These are phyloP conservation scores for Parauchenoglanis punctatus DNA, from an alignment of 2,797 vertebrate genomes.

Conservation along the genomic window DNA sequence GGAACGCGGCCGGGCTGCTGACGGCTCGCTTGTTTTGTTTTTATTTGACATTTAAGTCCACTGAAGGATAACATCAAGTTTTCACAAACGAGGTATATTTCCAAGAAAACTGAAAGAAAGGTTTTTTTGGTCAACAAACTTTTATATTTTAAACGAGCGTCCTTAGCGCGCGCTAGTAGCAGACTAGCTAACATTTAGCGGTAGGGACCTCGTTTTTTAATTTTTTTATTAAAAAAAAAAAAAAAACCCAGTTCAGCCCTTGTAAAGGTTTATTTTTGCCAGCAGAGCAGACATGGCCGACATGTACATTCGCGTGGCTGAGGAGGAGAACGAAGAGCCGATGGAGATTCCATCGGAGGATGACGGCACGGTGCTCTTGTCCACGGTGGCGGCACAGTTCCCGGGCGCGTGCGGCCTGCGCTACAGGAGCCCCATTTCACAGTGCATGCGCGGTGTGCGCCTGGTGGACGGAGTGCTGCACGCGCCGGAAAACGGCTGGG, in stretches of 20 bases:
- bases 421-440: slow-evolving; percentile 93
- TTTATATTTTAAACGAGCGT: neutral
- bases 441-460: slow-evolving; percentile 96
- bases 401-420: slow-evolving; percentile 95
- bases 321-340: slow-evolving; percentile 97
- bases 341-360: slow-evolving; percentile 98
- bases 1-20: neutral
- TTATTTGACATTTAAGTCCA: neutral
- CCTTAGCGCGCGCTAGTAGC: neutral
- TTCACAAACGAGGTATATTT: neutral
- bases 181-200: slow-evolving; percentile 8
- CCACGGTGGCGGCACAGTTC: slow-evolving; percentile 94
- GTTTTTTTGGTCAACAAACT: neutral
- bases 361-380: slow-evolving; percentile 92
- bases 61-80: too few species aligned
- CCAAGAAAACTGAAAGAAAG: rapidly evolving
- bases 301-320: slow-evolving; percentile 92
- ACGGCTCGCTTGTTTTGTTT: too few species aligned
- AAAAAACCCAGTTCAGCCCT: too few species aligned
- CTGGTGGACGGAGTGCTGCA: slow-evolving; percentile 93
- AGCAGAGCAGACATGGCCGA: slow-evolving; percentile 85
- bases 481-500: slow-evolving; percentile 93
- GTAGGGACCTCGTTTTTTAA: neutral
- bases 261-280: neutral
- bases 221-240: too few species aligned